These are phyloP conservation scores for silkworm (Bombyx mori) DNA, from an alignment of 1,140 invertebrate genomes.

Conservation along the genomic window ASM3026992v2 NC_085111.1:12867501-12868000, in stretches of 20 bases:
- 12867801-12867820: slow-evolving; percentile 21
- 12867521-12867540: slow-evolving; percentile 7
- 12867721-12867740: slow-evolving; percentile 50
- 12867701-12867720: slow-evolving; percentile 29
- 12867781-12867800: slow-evolving; percentile 39
- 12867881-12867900: too few relatives aligned
- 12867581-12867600: too few relatives aligned
- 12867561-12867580: slow-evolving; percentile 1
- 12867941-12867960: too few relatives aligned
- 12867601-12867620: slow-evolving; percentile 34
- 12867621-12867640: slow-evolving; percentile 36
- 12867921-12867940: too few relatives aligned
- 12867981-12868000: too few relatives aligned
- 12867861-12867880: too few relatives aligned
- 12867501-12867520: slow-evolving; percentile 45
- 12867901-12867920: too few relatives aligned
- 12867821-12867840: background rate
- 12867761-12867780: slow-evolving; percentile 55
- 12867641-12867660: slow-evolving; percentile 1
- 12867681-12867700: slow-evolving; percentile 42
- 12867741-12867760: slow-evolving; percentile 52
- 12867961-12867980: too few relatives aligned
- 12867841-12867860: background rate
- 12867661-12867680: slow-evolving; percentile 12
- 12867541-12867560: slow-evolving; percentile 28